phyloP scores from a whole-genome alignment of 2,113 vertebrate genomes.

The Aleadryas rufinucha region DNA sequence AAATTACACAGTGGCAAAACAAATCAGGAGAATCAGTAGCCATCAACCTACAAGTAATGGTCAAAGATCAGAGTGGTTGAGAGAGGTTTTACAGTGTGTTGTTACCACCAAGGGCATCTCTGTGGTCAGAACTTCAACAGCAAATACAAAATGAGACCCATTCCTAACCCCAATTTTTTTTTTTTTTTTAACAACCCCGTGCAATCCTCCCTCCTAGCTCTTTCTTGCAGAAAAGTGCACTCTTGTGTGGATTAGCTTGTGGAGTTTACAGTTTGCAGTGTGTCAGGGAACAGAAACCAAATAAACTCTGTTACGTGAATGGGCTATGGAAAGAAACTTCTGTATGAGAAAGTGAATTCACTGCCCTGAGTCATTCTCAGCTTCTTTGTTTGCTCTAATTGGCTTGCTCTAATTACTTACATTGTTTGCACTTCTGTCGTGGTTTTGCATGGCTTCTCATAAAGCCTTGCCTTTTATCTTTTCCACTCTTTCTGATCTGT shows the following conservation, averaged over 20 bases:
- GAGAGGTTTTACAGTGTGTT: neutral
- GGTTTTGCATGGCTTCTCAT: neutral
- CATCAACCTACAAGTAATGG: neutral
- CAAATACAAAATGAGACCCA: constrained; percentile 53
- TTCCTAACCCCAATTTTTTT: constrained; percentile 57
- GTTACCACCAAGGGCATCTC: neutral
- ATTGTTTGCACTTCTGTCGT: neutral
- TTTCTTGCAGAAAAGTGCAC: constrained; percentile 73
- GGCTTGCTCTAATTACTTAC: neutral
- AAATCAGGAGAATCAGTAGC: neutral
- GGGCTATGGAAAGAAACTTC: neutral
- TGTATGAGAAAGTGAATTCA: neutral
- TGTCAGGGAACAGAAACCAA: neutral
- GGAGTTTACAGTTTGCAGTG: neutral
- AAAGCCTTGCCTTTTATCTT: neutral
- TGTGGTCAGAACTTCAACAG: neutral
- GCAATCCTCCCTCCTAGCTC: constrained; percentile 74
- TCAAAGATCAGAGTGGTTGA: neutral
- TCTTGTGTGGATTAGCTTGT: constrained; percentile 75
- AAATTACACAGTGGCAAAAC: neutral
- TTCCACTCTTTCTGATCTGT: neutral
- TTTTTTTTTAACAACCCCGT: constrained; percentile 73
- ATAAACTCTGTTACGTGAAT: neutral
- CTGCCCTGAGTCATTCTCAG: neutral
- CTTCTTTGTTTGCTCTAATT: neutral